Conservation (phyloP, 2,888 invertebrate genomes). For the Hydriomena furcata region DNA sequence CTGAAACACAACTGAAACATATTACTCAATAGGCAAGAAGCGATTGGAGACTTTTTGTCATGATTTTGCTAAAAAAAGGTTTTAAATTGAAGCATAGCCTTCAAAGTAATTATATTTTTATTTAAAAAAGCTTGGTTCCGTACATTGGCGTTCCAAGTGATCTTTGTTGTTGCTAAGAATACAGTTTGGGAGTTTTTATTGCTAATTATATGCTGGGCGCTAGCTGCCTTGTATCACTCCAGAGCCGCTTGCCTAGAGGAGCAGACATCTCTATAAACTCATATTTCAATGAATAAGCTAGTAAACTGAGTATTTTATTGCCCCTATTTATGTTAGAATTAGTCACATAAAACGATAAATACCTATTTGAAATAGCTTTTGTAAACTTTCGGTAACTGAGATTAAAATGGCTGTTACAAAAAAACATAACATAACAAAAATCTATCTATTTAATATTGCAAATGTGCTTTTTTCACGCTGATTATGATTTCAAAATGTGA, state of each 20-base stretch:
- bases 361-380: conserved; percentile 2
- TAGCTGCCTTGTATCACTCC: too few species aligned
- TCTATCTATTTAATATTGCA: not conserved
- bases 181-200: too few species aligned
- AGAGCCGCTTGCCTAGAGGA: not conserved
- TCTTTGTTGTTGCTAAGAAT: too few species aligned
- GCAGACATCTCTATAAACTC: not conserved
- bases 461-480: conserved; percentile 1
- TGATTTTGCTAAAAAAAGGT: too few species aligned
- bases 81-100: too few species aligned
- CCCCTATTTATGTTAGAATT: conserved; percentile 3
- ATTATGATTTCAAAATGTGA: not conserved
- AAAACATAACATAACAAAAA: conserved; percentile 4
- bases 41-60: not conserved
- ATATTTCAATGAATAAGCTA: too few species aligned
- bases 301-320: conserved; percentile 49
- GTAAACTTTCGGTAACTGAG: conserved; percentile 16
- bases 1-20: not conserved
- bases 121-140: too few species aligned
- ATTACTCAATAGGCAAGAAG: too few species aligned
- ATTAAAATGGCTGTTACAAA: conserved; percentile 7
- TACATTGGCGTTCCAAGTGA: too few species aligned
- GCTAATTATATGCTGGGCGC: too few species aligned
- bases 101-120: too few species aligned
- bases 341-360: conserved; percentile 1